phyloP scores from a whole-genome alignment of 2,797 vertebrate species.

The Yasuhikotakia modesta region DNA sequence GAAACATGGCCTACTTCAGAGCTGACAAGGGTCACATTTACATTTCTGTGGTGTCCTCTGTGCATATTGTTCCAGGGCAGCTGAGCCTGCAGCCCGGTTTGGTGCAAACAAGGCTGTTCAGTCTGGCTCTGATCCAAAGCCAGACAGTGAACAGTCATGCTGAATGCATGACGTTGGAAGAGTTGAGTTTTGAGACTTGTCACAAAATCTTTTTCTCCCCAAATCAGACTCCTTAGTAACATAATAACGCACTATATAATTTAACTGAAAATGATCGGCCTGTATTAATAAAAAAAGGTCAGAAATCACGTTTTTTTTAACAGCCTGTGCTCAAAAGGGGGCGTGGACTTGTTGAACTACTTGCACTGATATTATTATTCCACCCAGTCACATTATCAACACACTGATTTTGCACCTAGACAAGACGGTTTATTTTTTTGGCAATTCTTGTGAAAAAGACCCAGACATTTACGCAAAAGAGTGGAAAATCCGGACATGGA shows the following conservation, averaged over 20 bases:
- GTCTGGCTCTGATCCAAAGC: slow-evolving; percentile 71
- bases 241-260: not conserved
- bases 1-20: slow-evolving; percentile 65
- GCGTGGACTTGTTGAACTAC: not conserved
- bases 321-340: not conserved
- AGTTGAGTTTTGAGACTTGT: slow-evolving; percentile 30
- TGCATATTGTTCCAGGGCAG: slow-evolving; percentile 76
- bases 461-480: slow-evolving; percentile 60
- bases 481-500: slow-evolving; percentile 52
- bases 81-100: slow-evolving; percentile 77
- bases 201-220: slow-evolving; percentile 22
- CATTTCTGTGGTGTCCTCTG: slow-evolving; percentile 69
- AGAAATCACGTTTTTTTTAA: not conserved
- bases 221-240: not conserved
- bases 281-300: not conserved
- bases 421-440: not conserved
- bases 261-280: not conserved
- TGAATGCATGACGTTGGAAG: slow-evolving; percentile 53
- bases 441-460: slow-evolving; percentile 9
- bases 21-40: slow-evolving; percentile 75
- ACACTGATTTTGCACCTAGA: not conserved
- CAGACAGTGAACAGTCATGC: slow-evolving; percentile 65
- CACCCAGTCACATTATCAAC: not conserved
- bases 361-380: not conserved
- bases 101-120: slow-evolving; percentile 76